Base-by-base conservation (phyloP, 2,113 vertebrate species). In the Carollia perspicillata region DNA sequence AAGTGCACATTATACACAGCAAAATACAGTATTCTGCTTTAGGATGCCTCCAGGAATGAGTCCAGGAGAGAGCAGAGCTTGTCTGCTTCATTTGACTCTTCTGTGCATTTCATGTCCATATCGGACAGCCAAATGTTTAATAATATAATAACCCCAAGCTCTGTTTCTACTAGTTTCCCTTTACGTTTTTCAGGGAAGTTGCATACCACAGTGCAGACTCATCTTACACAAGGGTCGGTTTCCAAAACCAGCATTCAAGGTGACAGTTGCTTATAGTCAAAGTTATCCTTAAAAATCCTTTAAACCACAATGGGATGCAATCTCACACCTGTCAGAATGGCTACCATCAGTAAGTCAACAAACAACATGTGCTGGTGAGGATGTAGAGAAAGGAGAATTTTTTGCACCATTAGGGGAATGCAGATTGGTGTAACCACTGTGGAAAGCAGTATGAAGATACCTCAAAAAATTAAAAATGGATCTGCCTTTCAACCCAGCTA, bases 41-140 rank as follows among this genome's bases (percentile, higher is more conserved):
- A 89, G 68, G 60, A 79, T 8, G 86, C 72, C 85, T 95, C 66
- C 33, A 83, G 68, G 40, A 94, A 89, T 47, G 91, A 93, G 60
- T 68, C 2, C 2, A 23, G 68, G 16, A 87, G 42, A 17, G 47
- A 94, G 53, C 9, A 37, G 2, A 47, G 35, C 60, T 85, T 85
- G 58, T 40, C 84, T 92, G 75, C 66, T 84, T 85, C 65, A 71
- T 87, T 71, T n/a, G 26, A 77, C 33, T 72, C 72, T 90, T 55
- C 11, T 63, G 28, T 35, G 28, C 20, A 74, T 84, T 93, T 89
- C 90, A 35, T 53, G 93, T 84, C n/a, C 26, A 63, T 69, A 65
- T 35, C 90, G 72, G 28, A 53, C 20, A 89, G 81, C 13, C 47
- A 88, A 72, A 53, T 42, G 42, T 55, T 81, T 94, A 83, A 75